A percentile compares a stretch with the other conserved stretches of the same genome.
Conservation (phyloP, 2,888 invertebrate species). For the Lordiphosa fenestrarum region DNA sequence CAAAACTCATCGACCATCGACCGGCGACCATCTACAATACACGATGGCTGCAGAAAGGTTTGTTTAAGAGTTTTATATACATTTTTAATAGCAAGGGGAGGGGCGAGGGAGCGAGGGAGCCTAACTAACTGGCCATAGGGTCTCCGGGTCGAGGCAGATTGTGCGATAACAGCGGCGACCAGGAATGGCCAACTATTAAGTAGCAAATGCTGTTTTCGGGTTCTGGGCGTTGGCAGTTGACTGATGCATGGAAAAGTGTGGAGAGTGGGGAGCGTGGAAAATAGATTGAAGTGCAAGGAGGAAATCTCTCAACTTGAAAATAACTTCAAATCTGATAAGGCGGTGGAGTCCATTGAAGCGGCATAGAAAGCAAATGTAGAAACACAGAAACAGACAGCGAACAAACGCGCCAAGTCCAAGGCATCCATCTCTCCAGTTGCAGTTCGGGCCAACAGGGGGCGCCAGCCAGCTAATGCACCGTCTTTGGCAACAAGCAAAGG, state of each 20-base stretch:
- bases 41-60: constrained; percentile 43
- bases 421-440: constrained; percentile 42
- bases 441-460: constrained; percentile 37
- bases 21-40: constrained; percentile 7
- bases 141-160: constrained; percentile 45
- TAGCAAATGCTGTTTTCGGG: constrained; percentile 64
- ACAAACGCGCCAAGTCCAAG: constrained; percentile 24
- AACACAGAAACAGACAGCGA: constrained; percentile 34
- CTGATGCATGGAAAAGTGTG: constrained; percentile 11
- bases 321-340: constrained; percentile 66
- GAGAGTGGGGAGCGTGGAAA: constrained; percentile 24
- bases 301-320: constrained; percentile 62
- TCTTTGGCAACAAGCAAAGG: constrained; percentile 43
- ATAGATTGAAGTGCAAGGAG: constrained; percentile 35
- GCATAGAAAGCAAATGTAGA: constrained; percentile 56
- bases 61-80: constrained; percentile 73
- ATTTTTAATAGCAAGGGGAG: constrained; percentile 59
- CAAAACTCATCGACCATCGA: constrained; percentile 12
- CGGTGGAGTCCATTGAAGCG: constrained; percentile 58
- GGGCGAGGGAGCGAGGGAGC: constrained; percentile 4
- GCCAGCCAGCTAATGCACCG: constrained; percentile 51
- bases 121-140: constrained; percentile 59
- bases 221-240: constrained; percentile 20
- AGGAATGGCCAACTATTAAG: constrained; percentile 57
- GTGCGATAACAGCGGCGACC: constrained; percentile 44